phyloP scores from a whole-genome alignment of 1,140 invertebrate species.

The Caenorhabditis tropicalis region DNA sequence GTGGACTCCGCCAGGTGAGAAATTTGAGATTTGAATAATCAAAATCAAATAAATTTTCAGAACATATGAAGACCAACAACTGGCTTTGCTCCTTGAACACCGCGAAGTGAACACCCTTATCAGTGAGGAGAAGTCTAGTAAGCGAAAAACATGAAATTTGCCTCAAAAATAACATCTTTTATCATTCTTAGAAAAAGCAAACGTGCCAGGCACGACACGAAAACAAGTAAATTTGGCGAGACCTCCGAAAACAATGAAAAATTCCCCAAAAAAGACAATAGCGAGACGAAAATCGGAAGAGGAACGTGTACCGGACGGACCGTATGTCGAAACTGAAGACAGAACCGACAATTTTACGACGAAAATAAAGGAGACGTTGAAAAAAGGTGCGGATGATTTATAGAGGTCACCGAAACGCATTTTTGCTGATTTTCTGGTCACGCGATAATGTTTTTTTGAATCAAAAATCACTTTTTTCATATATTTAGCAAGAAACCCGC shows the following conservation, averaged over 20 bases:
- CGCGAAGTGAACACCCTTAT: constrained; percentile 41
- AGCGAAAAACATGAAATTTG: background rate
- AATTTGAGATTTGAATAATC: too few species aligned
- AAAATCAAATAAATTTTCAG: too few species aligned
- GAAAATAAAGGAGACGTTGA: constrained; percentile 1
- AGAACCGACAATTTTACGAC: background rate
- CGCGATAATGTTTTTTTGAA: background rate
- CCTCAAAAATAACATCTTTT: background rate
- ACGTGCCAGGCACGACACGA: background rate
- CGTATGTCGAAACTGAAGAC: background rate
- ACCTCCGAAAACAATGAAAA: background rate
- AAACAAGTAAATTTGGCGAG: background rate
- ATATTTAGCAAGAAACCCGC: background rate
- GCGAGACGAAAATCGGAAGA: constrained; percentile 8
- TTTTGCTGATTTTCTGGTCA: background rate
- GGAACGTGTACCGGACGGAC: background rate
- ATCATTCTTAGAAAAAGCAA: background rate
- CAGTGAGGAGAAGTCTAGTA: constrained; percentile 5
- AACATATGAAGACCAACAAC: constrained; percentile 43
- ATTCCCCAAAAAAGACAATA: background rate
- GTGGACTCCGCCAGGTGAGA: constrained; percentile 41
- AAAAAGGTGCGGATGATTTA: background rate
- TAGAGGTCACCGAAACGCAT: background rate
- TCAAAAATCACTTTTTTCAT: background rate
- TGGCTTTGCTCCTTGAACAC: constrained; percentile 37